Evolutionary conservation across 2,797 vertebrate species (phyloP).

Genomic region (Cottoperca gobio): DNA sequence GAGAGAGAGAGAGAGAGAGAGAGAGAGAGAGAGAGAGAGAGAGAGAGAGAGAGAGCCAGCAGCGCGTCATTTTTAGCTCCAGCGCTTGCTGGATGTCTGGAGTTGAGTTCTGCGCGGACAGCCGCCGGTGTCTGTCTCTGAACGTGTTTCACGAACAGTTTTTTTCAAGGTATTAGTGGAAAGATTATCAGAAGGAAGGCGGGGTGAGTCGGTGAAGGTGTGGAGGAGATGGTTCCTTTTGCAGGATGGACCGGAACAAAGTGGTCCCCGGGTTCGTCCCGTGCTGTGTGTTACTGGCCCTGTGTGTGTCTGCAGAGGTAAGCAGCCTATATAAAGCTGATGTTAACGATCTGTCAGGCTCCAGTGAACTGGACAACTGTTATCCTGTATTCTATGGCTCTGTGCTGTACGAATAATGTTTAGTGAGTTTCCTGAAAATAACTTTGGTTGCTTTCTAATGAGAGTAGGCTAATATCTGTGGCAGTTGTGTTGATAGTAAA

Average conservation of each 20-base stretch:
- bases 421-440: not conserved
- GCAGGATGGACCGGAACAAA: conserved; percentile 45
- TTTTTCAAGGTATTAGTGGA: too few relatives aligned
- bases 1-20: too few relatives aligned
- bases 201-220: not conserved
- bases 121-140: not conserved
- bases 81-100: not conserved
- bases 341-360: conserved; percentile 2
- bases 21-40: too few relatives aligned
- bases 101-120: not conserved
- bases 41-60: not conserved
- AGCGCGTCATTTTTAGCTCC: conserved; percentile 50
- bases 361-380: not conserved
- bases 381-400: not conserved
- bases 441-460: not conserved
- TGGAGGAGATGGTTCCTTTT: conserved; percentile 51
- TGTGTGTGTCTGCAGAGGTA: conserved; percentile 49
- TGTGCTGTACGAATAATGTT: not conserved
- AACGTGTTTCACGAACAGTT: not conserved
- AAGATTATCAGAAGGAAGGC: not conserved
- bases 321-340: conserved; percentile 14
- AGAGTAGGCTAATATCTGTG: not conserved
- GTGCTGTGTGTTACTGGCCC: conserved; percentile 23
- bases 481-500: not conserved
- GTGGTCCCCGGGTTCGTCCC: conserved; percentile 9